A percentile compares a stretch with the other conserved stretches of the same genome.
Conservation (phyloP, 2,113 vertebrate species). For the Ammospiza caudacuta region DNA sequence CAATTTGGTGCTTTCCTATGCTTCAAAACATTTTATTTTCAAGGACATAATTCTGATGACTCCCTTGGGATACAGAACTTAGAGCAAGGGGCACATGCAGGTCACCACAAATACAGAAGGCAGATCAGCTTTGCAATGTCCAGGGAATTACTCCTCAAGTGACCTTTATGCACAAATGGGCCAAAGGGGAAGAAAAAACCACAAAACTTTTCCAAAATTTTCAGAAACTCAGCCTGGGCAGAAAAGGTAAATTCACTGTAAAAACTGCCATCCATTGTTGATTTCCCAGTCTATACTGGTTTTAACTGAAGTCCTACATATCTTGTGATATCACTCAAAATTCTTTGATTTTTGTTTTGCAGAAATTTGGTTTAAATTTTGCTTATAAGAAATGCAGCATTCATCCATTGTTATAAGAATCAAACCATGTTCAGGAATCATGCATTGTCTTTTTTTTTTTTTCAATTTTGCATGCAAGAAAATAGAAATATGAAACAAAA, state of each 20-base stretch:
- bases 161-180: background rate
- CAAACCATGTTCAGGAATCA: background rate
- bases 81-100: background rate
- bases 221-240: background rate
- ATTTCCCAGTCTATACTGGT: background rate
- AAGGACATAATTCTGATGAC: background rate
- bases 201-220: background rate
- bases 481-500: conserved; percentile 36
- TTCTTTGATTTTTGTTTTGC: background rate
- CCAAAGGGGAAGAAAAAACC: background rate
- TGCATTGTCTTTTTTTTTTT: background rate
- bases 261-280: background rate
- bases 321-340: background rate
- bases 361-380: background rate
- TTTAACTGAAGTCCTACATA: background rate
- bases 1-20: background rate
- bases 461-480: conserved; percentile 1
- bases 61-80: background rate
- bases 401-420: background rate
- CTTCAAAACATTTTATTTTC: background rate
- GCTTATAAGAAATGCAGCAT: background rate
- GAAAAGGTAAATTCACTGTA: background rate
- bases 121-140: background rate
- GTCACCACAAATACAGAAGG: background rate
- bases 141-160: background rate